Evolutionary conservation across 2,797 vertebrate species (phyloP), one percentile per base, ranked within the genome.

Genomic region (Gymnoscopelus microlampas): DNA sequence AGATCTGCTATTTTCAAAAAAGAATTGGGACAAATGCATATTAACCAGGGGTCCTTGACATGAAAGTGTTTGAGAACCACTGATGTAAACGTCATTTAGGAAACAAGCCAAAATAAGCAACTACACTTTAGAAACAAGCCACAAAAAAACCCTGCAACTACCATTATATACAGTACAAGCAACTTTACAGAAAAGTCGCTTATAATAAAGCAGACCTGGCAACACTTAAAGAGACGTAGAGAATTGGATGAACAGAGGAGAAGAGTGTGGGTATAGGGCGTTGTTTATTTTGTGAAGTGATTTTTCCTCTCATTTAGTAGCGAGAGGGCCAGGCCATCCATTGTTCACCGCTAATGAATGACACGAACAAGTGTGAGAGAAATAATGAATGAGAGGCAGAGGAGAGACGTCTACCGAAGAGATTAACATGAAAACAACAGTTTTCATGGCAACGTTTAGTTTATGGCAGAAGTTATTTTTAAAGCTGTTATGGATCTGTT

Each of bases 311-410:
- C 68, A 63, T 51, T 5, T 66, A 75, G 70, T 66, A 79, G 79
- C 6, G 78, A 80, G 64, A 61, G 69, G 85, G 74, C 77, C 70
- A 69, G 73, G 9, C 1, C 15, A 9, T 67, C 68, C 59, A 72
- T 88, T 89, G 44, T 64, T 76, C 70, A 81, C 75, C 81, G 68
- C 86, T 76, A 64, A 78, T 88, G 85, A 87, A 86, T 64, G 87
- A 84, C 76, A 72, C 88, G 81, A 88, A 87, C 79, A 85, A 91
- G 88, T 87, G 82, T 83, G 87, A 82, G 83, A 79, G 70, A 77
- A 86, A 80, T 68, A 78, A 86, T 75, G 67, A 67, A 70, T 68
- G 76, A 69, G 14, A 55, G 51, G 14, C 50, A 69, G 70, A 79
- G 70, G 10, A 62, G 69, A 51, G 54, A 73, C 60, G 9, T 69